These are phyloP conservation scores for Heliconius hewitsoni DNA, from an alignment of 1,140 invertebrate species.

Conservation along the genomic window DNA sequence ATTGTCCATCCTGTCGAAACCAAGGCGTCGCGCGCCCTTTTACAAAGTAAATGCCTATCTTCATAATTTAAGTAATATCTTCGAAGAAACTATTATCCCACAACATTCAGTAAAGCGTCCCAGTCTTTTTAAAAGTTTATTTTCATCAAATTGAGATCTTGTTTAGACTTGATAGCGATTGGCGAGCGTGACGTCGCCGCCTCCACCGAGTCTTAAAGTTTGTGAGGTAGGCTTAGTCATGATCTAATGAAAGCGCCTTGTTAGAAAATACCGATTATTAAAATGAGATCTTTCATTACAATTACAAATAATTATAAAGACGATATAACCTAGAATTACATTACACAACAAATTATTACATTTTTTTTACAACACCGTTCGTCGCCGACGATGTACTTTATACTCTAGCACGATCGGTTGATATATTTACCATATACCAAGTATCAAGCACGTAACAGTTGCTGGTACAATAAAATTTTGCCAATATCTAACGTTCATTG, in stretches of 20 bases:
- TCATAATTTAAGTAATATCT: slow-evolving; percentile 80
- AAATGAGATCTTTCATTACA: slow-evolving; percentile 82
- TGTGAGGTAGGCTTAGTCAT: slow-evolving; percentile 82
- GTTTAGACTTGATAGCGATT: slow-evolving; percentile 75
- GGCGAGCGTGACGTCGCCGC: slow-evolving; percentile 44
- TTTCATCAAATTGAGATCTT: slow-evolving; percentile 82
- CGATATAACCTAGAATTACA: slow-evolving; percentile 79
- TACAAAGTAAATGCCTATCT: slow-evolving; percentile 76
- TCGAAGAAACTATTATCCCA: slow-evolving; percentile 80
- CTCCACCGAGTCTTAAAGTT: slow-evolving; percentile 66
- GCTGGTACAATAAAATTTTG: slow-evolving; percentile 75
- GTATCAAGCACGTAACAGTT: slow-evolving; percentile 66
- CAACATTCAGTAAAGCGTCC: slow-evolving; percentile 81
- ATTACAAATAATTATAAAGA: slow-evolving; percentile 79
- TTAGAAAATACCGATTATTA: slow-evolving; percentile 82
- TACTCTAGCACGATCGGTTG: slow-evolving; percentile 58
- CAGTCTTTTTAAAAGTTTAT: slow-evolving; percentile 81
- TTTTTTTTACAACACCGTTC: slow-evolving; percentile 68
- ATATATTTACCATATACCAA: slow-evolving; percentile 57
- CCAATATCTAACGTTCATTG: slow-evolving; percentile 44
- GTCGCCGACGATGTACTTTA: slow-evolving; percentile 51
- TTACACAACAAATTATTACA: slow-evolving; percentile 80
- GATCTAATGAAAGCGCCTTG: slow-evolving; percentile 81
- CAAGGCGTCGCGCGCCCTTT: slow-evolving; percentile 57
- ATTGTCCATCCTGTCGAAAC: slow-evolving; percentile 61